phyloP scores from a whole-genome alignment of 2,797 vertebrate genomes.

The Aselliscus stoliczkanus region DNA sequence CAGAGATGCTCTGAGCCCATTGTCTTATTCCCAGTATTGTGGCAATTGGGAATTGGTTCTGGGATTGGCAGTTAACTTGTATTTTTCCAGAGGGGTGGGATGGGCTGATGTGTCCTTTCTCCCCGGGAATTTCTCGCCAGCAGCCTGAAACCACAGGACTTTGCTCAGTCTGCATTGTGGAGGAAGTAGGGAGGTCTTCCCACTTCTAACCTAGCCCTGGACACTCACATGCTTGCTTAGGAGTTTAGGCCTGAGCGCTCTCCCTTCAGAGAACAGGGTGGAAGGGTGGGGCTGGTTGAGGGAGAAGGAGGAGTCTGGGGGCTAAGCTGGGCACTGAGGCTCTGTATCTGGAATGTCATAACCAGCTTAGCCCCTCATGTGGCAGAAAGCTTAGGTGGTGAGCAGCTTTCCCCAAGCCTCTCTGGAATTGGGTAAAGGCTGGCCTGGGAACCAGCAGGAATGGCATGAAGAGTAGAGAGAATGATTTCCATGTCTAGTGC shows the following conservation, averaged over 20 bases:
- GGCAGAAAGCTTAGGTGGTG: constrained; percentile 77
- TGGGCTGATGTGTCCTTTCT: background rate
- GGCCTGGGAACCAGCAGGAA: background rate
- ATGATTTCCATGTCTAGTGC: background rate
- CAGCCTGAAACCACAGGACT: constrained; percentile 47
- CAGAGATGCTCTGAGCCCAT: background rate
- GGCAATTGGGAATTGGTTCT: background rate
- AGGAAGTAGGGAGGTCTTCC: background rate
- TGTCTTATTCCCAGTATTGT: background rate
- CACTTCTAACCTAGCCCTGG: background rate
- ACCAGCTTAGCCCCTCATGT: constrained; percentile 78
- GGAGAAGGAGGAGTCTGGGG: background rate
- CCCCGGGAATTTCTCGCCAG: background rate
- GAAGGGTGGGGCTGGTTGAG: background rate
- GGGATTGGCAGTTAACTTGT: background rate
- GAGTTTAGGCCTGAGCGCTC: background rate
- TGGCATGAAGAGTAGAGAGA: background rate
- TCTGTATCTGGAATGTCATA: constrained; percentile 66
- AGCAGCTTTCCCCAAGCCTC: constrained; percentile 68
- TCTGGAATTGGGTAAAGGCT: constrained; percentile 60
- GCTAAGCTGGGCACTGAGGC: background rate
- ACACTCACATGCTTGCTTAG: background rate
- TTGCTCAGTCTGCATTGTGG: background rate
- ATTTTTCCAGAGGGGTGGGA: constrained; percentile 14
- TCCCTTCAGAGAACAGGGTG: background rate